Percentiles rank a stretch among this genome's conserved stretches.
Evolutionary conservation across 2,113 vertebrate species (phyloP).

Genomic region (Eulemur rufifrons): DNA sequence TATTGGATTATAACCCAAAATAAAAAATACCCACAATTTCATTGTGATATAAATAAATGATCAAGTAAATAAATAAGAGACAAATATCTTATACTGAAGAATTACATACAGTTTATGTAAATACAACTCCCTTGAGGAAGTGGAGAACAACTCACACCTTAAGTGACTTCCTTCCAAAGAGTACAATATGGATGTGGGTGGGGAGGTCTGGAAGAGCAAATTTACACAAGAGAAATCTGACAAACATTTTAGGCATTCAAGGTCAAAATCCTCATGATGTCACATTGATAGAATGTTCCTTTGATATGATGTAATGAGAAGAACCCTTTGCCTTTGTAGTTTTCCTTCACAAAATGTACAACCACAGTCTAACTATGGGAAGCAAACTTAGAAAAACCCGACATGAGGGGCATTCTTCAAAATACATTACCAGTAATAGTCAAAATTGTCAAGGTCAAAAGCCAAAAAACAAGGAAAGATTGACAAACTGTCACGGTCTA

Average conservation of each 20-base stretch:
- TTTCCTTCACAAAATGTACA: background rate
- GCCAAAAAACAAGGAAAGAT: background rate
- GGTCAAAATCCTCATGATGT: background rate
- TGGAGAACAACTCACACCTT: background rate
- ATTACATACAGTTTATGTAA: background rate
- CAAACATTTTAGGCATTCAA: background rate
- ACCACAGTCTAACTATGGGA: background rate
- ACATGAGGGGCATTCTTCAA: background rate
- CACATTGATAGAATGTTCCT: background rate
- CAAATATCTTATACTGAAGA: background rate
- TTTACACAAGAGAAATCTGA: background rate
- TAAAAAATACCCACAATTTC: background rate
- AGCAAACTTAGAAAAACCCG: background rate
- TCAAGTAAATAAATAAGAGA: background rate
- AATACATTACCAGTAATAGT: background rate
- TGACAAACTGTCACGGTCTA: background rate
- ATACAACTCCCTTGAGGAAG: background rate
- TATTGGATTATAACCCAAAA: background rate
- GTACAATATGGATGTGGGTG: background rate
- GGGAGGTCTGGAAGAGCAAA: background rate
- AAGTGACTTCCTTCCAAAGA: background rate
- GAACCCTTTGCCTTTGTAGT: background rate
- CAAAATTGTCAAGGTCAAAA: background rate
- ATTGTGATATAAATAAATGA: background rate
- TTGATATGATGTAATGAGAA: background rate